Evolutionary conservation across 2,113 vertebrate species (phyloP).

Genomic region (Hoplias malabaricus): DNA sequence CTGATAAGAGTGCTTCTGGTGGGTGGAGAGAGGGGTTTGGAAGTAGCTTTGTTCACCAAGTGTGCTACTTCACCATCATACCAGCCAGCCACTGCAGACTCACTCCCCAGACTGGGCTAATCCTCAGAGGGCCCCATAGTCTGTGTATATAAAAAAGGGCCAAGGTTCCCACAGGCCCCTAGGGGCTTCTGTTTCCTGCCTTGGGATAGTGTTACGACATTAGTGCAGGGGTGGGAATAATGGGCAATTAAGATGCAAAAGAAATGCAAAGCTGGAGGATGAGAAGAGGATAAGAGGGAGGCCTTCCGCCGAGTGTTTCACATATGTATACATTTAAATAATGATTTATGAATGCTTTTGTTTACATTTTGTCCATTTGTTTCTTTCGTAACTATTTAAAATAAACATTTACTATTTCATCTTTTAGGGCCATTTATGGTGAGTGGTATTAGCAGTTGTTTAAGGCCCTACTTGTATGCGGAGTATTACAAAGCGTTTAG

Average conservation of each 20-base stretch:
- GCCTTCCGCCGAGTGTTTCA: not conserved
- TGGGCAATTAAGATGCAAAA: slow-evolving; percentile 37
- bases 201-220: slow-evolving; percentile 29
- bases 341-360: not conserved
- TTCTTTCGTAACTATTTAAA: too few relatives aligned
- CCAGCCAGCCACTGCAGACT: not conserved
- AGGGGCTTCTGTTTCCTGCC: slow-evolving; percentile 38
- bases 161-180: slow-evolving; percentile 34
- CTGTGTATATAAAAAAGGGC: slow-evolving; percentile 33
- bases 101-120: slow-evolving; percentile 32
- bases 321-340: not conserved
- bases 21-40: not conserved
- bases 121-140: slow-evolving; percentile 33
- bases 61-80: slow-evolving; percentile 12
- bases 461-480: too few relatives aligned
- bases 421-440: too few relatives aligned
- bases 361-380: too few relatives aligned
- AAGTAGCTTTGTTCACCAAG: slow-evolving; percentile 8
- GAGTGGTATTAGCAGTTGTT: too few relatives aligned
- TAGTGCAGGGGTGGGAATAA: slow-evolving; percentile 3
- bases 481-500: too few relatives aligned
- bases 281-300: slow-evolving; percentile 31
- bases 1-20: not conserved
- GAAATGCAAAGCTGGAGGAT: slow-evolving; percentile 14
- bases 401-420: too few relatives aligned